phyloP scores from a whole-genome alignment of 2,797 vertebrate genomes.

The Spinus pinus region DNA sequence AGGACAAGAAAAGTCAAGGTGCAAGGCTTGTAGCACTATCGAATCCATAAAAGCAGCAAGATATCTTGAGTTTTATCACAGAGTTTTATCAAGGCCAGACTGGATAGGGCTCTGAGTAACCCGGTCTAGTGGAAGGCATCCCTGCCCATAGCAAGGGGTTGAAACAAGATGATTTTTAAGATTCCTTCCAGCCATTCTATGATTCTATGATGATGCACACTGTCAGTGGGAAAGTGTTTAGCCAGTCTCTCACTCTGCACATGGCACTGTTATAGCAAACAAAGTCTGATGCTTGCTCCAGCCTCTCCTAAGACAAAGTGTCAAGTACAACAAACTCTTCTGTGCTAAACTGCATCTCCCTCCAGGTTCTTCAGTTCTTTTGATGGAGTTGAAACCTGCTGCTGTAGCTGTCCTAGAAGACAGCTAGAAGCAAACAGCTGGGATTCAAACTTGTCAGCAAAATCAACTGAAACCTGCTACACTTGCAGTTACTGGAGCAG shows the following conservation, averaged over 20 bases:
- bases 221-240: background rate
- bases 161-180: fast-evolving
- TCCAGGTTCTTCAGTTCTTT: background rate
- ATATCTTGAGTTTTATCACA: background rate
- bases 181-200: background rate
- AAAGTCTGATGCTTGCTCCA: background rate
- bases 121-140: background rate
- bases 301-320: background rate
- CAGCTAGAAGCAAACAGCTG: background rate
- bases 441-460: background rate
- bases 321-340: background rate
- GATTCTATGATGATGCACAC: fast-evolving
- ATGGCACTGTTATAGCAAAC: background rate
- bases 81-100: background rate
- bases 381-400: background rate
- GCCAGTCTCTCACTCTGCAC: background rate
- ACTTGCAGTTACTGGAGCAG: background rate
- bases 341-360: background rate
- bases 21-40: background rate
- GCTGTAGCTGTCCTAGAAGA: background rate
- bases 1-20: background rate
- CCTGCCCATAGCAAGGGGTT: background rate
- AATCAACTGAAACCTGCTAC: background rate
- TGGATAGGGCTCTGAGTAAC: background rate
- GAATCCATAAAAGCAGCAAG: background rate